phyloP scores from a whole-genome alignment of 1,140 invertebrate genomes.

The Archivesica marissinica region DNA sequence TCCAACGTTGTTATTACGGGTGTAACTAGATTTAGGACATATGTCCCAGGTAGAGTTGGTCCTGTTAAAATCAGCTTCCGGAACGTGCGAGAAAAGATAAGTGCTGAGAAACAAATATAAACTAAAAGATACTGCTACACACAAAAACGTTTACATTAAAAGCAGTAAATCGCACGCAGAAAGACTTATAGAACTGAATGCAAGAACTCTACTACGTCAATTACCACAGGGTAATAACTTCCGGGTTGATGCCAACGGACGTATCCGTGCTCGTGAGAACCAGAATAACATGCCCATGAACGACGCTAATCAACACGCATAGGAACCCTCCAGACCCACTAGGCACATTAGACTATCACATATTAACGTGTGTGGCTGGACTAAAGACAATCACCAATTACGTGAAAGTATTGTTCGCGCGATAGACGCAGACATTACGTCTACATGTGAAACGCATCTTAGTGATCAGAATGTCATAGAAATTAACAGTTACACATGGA shows the following conservation, averaged over 20 bases:
- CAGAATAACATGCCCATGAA: not conserved
- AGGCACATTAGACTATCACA: conserved; percentile 28
- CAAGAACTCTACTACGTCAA: conserved; percentile 33
- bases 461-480: conserved; percentile 27
- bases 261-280: conserved; percentile 24
- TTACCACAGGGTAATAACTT: conserved; percentile 50
- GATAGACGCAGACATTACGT: conserved; percentile 37
- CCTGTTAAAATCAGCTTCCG: conserved; percentile 29
- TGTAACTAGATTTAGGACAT: not conserved
- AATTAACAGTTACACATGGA: conserved; percentile 42
- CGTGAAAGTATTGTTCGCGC: not conserved
- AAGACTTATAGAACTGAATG: conserved; percentile 47
- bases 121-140: not conserved
- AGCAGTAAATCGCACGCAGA: conserved; percentile 43
- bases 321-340: conserved; percentile 26
- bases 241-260: conserved; percentile 28
- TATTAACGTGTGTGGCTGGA: conserved; percentile 45
- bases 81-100: conserved; percentile 11
- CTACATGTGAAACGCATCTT: conserved; percentile 47
- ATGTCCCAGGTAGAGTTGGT: not conserved
- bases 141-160: conserved; percentile 29
- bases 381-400: conserved; percentile 41
- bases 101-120: conserved; percentile 30
- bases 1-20: conserved; percentile 3
- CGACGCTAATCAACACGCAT: too few species aligned